phyloP scores from a whole-genome alignment of 2,113 vertebrate species.

The Brachyistius frenatus region DNA sequence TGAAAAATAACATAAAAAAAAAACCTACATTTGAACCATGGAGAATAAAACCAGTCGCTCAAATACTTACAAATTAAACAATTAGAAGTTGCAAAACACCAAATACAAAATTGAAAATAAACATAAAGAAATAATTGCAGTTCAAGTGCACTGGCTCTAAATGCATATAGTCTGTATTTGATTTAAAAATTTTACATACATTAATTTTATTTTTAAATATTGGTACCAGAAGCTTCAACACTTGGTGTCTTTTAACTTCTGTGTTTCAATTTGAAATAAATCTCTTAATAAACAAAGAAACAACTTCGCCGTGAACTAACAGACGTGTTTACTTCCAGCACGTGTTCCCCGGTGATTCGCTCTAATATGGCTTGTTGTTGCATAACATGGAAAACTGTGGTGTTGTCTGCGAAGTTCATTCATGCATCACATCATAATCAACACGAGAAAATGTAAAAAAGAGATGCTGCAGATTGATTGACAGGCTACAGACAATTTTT shows the following conservation, averaged over 20 bases:
- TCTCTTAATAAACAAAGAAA: slow-evolving; percentile 17
- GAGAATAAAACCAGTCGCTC: no score
- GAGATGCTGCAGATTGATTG: background rate
- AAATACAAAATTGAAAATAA: no score
- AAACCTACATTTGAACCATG: no score
- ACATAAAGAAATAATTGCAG: no score
- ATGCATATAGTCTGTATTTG: no score
- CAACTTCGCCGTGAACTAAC: background rate
- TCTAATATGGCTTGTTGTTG: background rate
- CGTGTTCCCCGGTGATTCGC: slow-evolving; percentile 5
- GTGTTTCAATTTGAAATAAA: background rate
- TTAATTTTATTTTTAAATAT: background rate
- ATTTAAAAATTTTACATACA: background rate
- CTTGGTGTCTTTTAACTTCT: background rate
- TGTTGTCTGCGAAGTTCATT: background rate
- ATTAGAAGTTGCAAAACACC: no score
- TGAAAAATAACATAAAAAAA: no score
- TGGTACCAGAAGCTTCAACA: background rate
- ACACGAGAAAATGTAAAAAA: background rate
- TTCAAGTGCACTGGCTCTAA: no score
- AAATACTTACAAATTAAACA: no score
- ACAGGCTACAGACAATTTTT: background rate
- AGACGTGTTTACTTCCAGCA: slow-evolving; percentile 5
- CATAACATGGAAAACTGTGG: background rate
- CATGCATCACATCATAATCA: slow-evolving; percentile 5